Conservation (phyloP, 2,888 invertebrate species). For the Morpho achilles region DNA sequence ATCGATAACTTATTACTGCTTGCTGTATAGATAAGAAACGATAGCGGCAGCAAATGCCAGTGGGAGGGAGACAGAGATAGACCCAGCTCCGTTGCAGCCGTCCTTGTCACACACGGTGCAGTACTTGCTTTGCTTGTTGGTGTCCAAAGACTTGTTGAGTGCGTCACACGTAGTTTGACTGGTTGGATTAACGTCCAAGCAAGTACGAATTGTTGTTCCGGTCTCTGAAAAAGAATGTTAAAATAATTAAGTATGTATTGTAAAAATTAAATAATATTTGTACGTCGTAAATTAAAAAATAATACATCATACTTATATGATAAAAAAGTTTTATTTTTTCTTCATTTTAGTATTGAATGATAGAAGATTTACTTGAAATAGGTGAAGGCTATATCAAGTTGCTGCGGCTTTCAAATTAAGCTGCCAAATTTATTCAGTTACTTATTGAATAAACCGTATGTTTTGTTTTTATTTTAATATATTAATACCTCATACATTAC, state of each 20-base stretch:
- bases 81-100: slow-evolving; percentile 70
- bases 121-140: slow-evolving; percentile 44
- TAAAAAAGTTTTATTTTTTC: too few species aligned
- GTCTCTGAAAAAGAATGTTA: slow-evolving; percentile 44
- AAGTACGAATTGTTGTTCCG: slow-evolving; percentile 58
- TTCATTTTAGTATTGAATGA: too few species aligned
- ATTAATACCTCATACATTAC: too few species aligned
- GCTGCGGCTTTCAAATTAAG: too few species aligned
- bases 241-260: background rate
- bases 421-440: too few species aligned
- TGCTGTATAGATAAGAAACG: slow-evolving; percentile 53
- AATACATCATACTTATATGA: too few species aligned
- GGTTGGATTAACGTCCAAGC: slow-evolving; percentile 55
- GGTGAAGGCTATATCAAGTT: too few species aligned
- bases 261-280: background rate
- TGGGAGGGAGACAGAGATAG: slow-evolving; percentile 54
- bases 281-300: background rate
- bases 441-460: too few species aligned
- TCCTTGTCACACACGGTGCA: slow-evolving; percentile 74
- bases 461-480: too few species aligned
- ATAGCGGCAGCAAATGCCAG: slow-evolving; percentile 51
- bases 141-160: slow-evolving; percentile 30
- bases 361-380: too few species aligned
- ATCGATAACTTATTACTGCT: slow-evolving; percentile 48
- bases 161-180: slow-evolving; percentile 53